phyloP scores from a whole-genome alignment of 2,113 vertebrate genomes.

The cat (Felis catus) region F.catus_Fca126_mat1.0 CM031413.1:136429501-136430000 shows the following conservation, averaged over 20 bases:
- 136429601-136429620: background rate
- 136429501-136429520: conserved; percentile 1
- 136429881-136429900: background rate
- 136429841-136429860: background rate
- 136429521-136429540: background rate
- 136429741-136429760: background rate
- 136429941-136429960: conserved; percentile 1
- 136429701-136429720: background rate
- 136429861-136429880: background rate
- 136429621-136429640: background rate
- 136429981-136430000: conserved; percentile 19
- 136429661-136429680: background rate
- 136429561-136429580: background rate
- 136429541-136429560: background rate
- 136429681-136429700: background rate
- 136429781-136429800: background rate
- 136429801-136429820: background rate
- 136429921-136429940: background rate
- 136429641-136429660: background rate
- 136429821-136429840: background rate
- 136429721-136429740: background rate
- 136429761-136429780: background rate
- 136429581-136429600: background rate
- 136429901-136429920: background rate
- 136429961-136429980: background rate